phyloP scores from a whole-genome alignment of 2,113 vertebrate species.

The Mola mola region DNA sequence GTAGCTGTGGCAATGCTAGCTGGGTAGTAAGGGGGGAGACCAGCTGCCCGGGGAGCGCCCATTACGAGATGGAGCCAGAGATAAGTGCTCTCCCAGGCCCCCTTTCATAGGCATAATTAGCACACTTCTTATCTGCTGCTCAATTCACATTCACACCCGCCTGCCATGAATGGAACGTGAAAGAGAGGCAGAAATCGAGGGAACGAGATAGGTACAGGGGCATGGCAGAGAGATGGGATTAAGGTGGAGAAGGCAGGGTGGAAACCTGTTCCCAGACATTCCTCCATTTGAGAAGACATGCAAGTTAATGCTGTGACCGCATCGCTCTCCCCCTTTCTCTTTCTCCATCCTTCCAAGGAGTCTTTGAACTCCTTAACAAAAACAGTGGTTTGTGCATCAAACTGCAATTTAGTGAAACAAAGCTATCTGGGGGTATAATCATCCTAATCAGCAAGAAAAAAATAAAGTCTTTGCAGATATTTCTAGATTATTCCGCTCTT shows the following conservation, averaged over 20 bases:
- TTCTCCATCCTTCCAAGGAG: conserved; percentile 62
- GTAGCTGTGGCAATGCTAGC: conserved; percentile 53
- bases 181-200: conserved; percentile 61
- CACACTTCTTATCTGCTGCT: conserved; percentile 87
- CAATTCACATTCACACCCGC: conserved; percentile 85
- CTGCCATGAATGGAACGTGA: conserved; percentile 79
- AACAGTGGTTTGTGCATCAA: conserved; percentile 88
- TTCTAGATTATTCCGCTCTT: conserved; percentile 82
- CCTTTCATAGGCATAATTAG: conserved; percentile 87
- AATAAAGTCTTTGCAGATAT: conserved; percentile 82
- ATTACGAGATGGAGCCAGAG: conserved; percentile 87
- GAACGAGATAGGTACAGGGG: conserved; percentile 54
- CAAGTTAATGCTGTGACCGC: conserved; percentile 62
- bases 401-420: conserved; percentile 87
- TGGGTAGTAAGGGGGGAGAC: conserved; percentile 68
- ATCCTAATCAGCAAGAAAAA: conserved; percentile 84
- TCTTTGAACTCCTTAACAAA: conserved; percentile 85
- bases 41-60: conserved; percentile 86
- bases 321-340: conserved; percentile 38
- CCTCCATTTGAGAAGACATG: conserved; percentile 55
- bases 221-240: conserved; percentile 41
- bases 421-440: conserved; percentile 84
- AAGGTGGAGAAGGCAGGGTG: conserved; percentile 57
- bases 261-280: conserved; percentile 73
- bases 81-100: conserved; percentile 88